Conservation (phyloP, 2,888 invertebrate species). For the Cephus runcator region DNA sequence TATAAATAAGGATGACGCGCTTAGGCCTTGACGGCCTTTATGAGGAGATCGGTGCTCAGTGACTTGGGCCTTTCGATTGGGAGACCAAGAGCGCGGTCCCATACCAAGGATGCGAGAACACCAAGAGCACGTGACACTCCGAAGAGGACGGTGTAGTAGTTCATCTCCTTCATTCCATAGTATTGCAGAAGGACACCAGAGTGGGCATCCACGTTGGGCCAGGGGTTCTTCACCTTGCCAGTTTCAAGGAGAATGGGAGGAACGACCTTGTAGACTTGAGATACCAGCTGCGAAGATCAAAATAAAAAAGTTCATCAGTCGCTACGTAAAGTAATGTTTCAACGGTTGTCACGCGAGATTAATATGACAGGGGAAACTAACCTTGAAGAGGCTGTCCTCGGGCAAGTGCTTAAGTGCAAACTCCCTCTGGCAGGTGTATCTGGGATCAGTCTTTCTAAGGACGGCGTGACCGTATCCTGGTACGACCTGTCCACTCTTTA, state of each 20-base stretch:
- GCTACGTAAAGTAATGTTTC: neutral
- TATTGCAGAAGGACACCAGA: conserved; percentile 82
- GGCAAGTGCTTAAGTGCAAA: conserved; percentile 95
- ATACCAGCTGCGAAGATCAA: conserved; percentile 74
- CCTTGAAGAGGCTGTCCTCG: conserved; percentile 89
- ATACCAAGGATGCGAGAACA: conserved; percentile 80
- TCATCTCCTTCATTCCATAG: conserved; percentile 89
- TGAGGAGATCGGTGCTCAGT: conserved; percentile 67
- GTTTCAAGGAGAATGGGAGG: conserved; percentile 92
- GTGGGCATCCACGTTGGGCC: conserved; percentile 98
- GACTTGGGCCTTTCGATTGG: conserved; percentile 89
- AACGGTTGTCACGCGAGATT: neutral
- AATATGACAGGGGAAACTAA: conserved; percentile 41
- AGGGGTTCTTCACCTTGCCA: conserved; percentile 97
- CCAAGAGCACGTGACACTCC: conserved; percentile 90
- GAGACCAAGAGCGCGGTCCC: conserved; percentile 85
- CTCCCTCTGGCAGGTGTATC: conserved; percentile 92
- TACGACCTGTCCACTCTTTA: conserved; percentile 95
- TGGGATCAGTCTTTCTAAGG: conserved; percentile 92
- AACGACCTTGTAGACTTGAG: conserved; percentile 90
- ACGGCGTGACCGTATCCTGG: conserved; percentile 98
- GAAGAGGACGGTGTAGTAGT: conserved; percentile 90
- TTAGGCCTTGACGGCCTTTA: conserved; percentile 59
- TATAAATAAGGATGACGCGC: conserved; percentile 7
- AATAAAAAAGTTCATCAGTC: conserved; percentile 16